Evolutionary conservation across 2,888 invertebrate species (phyloP), one percentile per base, ranked within the genome.

Genomic region (Orthosia gothica): DNA sequence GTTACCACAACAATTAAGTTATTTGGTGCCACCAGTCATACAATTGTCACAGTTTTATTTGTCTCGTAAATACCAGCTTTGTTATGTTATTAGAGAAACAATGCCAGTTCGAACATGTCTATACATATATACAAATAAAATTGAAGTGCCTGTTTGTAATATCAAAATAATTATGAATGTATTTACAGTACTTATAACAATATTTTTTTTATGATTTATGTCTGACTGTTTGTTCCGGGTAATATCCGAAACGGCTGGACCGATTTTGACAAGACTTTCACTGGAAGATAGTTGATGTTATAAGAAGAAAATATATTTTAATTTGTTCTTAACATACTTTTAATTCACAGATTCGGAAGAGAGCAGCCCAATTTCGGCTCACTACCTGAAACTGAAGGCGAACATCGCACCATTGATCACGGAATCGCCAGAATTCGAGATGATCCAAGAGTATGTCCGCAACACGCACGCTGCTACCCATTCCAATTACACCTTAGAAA

Each of bases 381-480:
- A 99, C 93, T 99, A 99, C 92, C 97, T 98, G 73, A 98, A 99
- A 91, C 96, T 99, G 63, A 98, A 99, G 87, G 97, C 99, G 0
- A 97, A 98, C 1, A 97, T 99, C 79, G 97, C 97, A 58, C 97
- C 98, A 0, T 78, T 99, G 62, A 97, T 97, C 20, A 97, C 95
- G 72, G 93, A 94, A 0, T 95, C 97, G 1, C 97, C 98, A 0
- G 99, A 99, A 90, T 99, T 97, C 93, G 92, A 97, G 32, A 91
- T 98, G 76, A 97, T 99, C 26, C 86, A 97, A 66, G 97, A 98
- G 66, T 99, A 99, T 92, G 97, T 99, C 1, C 96, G 97, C 86
- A 99, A 99, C 90, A 99, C 99, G 0, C 99, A 99, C 94, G 99
- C 98, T 0, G 94, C 97, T 9, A 99, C 99, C 0, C 99, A 99